A percentile compares a stretch with the other conserved stretches of the same genome.
phyloP scores from a whole-genome alignment of 2,888 invertebrate species.

The Scaptomyza polygonia region DNA sequence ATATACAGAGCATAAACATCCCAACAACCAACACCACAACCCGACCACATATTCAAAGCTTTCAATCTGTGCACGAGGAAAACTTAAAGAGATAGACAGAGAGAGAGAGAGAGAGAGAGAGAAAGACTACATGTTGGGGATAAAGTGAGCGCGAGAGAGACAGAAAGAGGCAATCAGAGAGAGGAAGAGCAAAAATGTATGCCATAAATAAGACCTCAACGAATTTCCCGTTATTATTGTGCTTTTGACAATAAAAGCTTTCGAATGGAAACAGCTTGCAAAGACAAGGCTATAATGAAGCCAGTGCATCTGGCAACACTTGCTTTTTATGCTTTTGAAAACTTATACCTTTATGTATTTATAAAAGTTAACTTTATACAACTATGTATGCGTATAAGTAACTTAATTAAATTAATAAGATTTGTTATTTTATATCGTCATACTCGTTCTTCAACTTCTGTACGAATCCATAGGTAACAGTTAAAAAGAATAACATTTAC shows the following conservation, averaged over 20 bases:
- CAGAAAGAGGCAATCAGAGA: background rate
- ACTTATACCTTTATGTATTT: no score
- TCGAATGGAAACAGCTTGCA: background rate
- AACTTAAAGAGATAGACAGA: conserved; percentile 19
- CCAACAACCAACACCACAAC: conserved; percentile 39
- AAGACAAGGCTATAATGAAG: no score
- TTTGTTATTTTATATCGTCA: no score
- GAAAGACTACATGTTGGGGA: no score
- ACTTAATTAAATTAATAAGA: no score
- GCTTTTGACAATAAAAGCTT: conserved; percentile 29
- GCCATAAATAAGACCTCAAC: conserved; percentile 3
- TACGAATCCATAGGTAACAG: no score
- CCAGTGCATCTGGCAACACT: no score
- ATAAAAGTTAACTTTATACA: no score
- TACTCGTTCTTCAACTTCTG: no score
- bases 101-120: conserved; percentile 10
- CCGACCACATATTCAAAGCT: conserved; percentile 53
- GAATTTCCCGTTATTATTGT: conserved; percentile 49
- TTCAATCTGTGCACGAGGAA: conserved; percentile 54
- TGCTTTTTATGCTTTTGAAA: no score
- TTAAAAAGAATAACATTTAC: background rate
- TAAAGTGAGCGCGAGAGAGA: background rate
- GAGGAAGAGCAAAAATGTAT: background rate
- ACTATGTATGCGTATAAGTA: no score
- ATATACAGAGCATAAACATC: conserved; percentile 44